These are phyloP conservation scores for Yoshiicerus persimilis DNA, from an alignment of 1,140 invertebrate genomes.

Conservation along the genomic window DNA sequence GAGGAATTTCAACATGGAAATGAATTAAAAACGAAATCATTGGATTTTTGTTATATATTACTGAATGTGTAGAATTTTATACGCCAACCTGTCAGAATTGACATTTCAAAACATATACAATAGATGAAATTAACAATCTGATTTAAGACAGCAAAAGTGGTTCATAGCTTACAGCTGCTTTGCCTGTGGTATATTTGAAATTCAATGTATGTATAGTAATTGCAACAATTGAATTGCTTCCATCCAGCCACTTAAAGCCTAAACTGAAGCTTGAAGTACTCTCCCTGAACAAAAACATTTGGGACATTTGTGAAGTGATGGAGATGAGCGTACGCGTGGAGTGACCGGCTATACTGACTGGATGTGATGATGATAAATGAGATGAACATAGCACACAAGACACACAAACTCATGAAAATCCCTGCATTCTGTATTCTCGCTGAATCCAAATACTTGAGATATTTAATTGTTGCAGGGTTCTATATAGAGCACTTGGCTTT, in stretches of 20 bases:
- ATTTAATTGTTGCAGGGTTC: neutral
- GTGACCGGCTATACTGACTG: neutral
- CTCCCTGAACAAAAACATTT: neutral
- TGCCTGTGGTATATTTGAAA: neutral
- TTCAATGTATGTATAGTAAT: neutral
- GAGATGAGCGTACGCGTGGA: neutral
- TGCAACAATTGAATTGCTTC: neutral
- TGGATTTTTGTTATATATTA: neutral
- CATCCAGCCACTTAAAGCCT: neutral
- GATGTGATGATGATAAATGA: constrained; percentile 6
- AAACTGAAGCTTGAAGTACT: neutral
- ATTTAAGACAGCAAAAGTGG: neutral
- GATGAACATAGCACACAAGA: neutral
- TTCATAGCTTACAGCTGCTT: neutral
- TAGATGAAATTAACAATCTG: neutral
- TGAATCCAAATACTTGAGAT: neutral
- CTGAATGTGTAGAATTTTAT: neutral
- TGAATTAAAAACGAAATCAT: neutral
- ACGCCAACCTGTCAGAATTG: neutral
- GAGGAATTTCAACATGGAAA: too few species aligned
- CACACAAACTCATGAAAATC: neutral
- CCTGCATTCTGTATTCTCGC: neutral
- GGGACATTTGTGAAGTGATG: neutral
- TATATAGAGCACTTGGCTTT: too few species aligned
- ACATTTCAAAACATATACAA: neutral